Percentiles rank a stretch among this genome's conserved stretches.
Evolutionary conservation across 2,797 vertebrate genomes (phyloP).

Genomic region (Alauda arvensis): DNA sequence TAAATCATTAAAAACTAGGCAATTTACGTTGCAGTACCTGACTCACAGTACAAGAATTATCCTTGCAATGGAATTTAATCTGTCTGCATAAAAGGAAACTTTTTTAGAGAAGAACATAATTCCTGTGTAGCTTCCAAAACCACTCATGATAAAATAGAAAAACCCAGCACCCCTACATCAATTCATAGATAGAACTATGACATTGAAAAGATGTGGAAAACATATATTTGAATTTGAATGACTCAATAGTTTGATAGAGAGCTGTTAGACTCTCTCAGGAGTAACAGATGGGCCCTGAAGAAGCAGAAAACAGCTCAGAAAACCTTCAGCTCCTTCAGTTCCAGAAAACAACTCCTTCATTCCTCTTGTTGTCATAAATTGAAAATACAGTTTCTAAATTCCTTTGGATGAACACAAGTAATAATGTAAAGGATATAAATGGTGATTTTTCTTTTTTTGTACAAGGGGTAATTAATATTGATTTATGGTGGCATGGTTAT

Average conservation of each 20-base stretch:
- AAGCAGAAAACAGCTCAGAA: not conserved
- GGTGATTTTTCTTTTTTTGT: not conserved
- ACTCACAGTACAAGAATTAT: not conserved
- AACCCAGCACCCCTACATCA: not conserved
- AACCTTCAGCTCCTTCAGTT: not conserved
- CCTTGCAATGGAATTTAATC: not conserved
- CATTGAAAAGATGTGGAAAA: not conserved
- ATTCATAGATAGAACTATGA: not conserved
- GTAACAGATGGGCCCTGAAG: not conserved
- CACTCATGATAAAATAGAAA: not conserved
- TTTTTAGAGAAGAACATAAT: not conserved
- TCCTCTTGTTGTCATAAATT: not conserved
- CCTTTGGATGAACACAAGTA: not conserved
- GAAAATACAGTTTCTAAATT: not conserved
- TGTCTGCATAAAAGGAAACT: not conserved
- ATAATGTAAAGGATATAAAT: not conserved
- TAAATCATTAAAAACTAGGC: fast-evolving
- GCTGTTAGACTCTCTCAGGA: not conserved
- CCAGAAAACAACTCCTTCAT: not conserved
- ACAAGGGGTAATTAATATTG: not conserved
- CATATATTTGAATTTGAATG: not conserved
- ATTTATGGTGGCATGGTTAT: not conserved
- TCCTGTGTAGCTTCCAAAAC: not conserved
- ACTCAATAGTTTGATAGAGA: not conserved
- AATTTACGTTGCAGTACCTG: not conserved